phyloP scores from a whole-genome alignment of 2,113 vertebrate genomes.

The human (Homo sapiens) region GRCh38 chrX:65605501-65606000 shows the following conservation, averaged over 20 bases:
- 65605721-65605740: neutral
- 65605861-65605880: neutral
- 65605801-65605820: neutral
- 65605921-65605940: neutral
- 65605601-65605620: neutral
- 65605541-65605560: neutral
- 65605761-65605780: neutral
- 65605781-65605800: neutral
- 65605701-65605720: neutral
- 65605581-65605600: neutral
- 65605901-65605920: neutral
- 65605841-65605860: neutral
- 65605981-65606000: no score
- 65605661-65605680: neutral
- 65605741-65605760: neutral
- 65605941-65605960: no score
- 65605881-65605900: neutral
- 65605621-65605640: neutral
- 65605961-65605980: no score
- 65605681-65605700: neutral
- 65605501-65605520: neutral
- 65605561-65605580: neutral
- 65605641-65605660: neutral
- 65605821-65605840: neutral
- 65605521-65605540: conserved; percentile 10